Evolutionary conservation across 1,140 invertebrate genomes (phyloP).

Genomic region (Drosophila arawakana): DNA sequence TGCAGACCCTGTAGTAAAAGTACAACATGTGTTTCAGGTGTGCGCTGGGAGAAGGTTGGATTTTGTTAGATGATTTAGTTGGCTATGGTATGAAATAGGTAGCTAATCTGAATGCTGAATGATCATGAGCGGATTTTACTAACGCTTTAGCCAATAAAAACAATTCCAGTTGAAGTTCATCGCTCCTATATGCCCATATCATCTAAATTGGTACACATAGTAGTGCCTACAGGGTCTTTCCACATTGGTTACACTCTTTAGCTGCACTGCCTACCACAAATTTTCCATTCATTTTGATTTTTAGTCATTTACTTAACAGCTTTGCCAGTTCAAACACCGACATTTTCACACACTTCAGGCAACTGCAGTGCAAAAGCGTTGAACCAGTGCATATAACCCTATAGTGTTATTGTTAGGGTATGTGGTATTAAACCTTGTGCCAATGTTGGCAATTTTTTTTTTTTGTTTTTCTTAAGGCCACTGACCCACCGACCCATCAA

Average conservation of each 20-base stretch:
- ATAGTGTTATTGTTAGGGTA: not conserved
- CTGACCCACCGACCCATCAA: not conserved
- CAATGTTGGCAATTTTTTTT: not conserved
- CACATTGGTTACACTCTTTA: not conserved
- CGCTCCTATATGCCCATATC: no score
- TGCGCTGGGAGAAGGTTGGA: no score
- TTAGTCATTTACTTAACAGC: not conserved
- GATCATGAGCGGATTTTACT: no score
- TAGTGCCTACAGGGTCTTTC: not conserved
- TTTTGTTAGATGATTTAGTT: no score
- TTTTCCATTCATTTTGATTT: not conserved
- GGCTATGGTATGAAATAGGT: no score
- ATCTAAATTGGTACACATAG: no score
- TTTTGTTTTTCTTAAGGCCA: not conserved
- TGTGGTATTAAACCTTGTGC: not conserved
- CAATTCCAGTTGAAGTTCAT: no score
- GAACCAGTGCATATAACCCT: not conserved
- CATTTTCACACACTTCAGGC: not conserved
- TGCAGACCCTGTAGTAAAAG: not conserved
- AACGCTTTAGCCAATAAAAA: no score
- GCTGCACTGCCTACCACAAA: not conserved
- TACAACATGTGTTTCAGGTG: no score
- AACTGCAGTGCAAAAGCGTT: not conserved
- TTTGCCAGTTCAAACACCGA: not conserved
- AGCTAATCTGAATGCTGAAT: no score